These are phyloP conservation scores for Callopanchax toddi DNA, from an alignment of 2,113 vertebrate species.

Conservation along the genomic window DNA sequence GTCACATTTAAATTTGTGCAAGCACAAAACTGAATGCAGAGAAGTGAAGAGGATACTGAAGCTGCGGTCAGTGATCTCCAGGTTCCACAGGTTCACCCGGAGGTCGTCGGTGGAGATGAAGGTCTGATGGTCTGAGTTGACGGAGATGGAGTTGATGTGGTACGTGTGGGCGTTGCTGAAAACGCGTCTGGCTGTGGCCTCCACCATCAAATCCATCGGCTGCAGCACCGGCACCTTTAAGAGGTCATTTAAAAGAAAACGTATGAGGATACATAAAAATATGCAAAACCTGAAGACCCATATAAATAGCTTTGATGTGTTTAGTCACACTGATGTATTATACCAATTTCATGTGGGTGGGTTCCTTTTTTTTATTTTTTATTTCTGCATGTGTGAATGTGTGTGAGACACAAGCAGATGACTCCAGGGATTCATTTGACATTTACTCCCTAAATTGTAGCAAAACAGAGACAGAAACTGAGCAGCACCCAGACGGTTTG, in stretches of 20 bases:
- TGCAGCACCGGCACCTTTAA: conserved; percentile 87
- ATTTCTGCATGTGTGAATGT: conserved; percentile 8
- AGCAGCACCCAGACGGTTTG: conserved; percentile 49
- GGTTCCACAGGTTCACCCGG: conserved; percentile 96
- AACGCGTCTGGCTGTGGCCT: conserved; percentile 90
- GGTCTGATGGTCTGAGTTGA: conserved; percentile 97
- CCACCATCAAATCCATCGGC: conserved; percentile 98
- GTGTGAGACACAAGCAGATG: conserved; percentile 4
- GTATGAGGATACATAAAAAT: not conserved
- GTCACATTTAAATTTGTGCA: not conserved
- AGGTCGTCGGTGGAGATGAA: conserved; percentile 97
- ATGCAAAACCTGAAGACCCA: not conserved
- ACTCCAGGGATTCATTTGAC: conserved; percentile 54
- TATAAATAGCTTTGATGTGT: conserved; percentile 2
- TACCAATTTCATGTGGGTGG: conserved; percentile 7
- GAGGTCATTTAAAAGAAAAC: not conserved
- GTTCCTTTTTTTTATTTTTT: not conserved
- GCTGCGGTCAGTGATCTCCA: conserved; percentile 96
- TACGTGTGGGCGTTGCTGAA: conserved; percentile 96
- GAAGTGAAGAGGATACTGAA: conserved; percentile 91
- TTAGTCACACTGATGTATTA: not conserved
- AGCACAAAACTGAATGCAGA: not conserved
- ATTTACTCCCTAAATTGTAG: conserved; percentile 65
- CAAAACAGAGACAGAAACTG: conserved; percentile 47
- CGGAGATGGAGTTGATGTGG: conserved; percentile 98